Conservation (phyloP, 1,140 invertebrate species). For the Scaptomyza graminum region DNA sequence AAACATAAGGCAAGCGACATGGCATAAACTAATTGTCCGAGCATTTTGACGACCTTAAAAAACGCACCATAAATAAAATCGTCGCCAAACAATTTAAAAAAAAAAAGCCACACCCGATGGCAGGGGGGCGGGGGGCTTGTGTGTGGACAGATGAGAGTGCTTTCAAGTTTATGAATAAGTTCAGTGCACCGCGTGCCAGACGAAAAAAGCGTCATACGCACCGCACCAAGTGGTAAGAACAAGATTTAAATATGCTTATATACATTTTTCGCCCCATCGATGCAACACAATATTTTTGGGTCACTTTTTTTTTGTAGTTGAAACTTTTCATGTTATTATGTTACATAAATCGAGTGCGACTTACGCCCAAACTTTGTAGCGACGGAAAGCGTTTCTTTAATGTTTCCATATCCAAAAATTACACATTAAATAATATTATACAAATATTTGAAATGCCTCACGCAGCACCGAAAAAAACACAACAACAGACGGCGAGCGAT, state of each 20-base stretch:
- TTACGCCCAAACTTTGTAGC: slow-evolving; percentile 83
- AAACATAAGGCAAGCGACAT: slow-evolving; percentile 55
- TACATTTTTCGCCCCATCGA: not conserved
- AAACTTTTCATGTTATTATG: slow-evolving; percentile 12
- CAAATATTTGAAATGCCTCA: slow-evolving; percentile 27
- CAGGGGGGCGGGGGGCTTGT: not conserved
- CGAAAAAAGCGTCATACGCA: slow-evolving; percentile 40
- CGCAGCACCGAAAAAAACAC: slow-evolving; percentile 53
- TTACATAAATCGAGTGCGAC: slow-evolving; percentile 68
- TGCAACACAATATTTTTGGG: slow-evolving; percentile 37
- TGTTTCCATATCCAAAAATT: slow-evolving; percentile 62
- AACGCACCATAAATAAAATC: slow-evolving; percentile 54
- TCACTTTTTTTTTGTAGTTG: slow-evolving; percentile 17
- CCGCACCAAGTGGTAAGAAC: slow-evolving; percentile 36
- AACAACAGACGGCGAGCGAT: slow-evolving; percentile 66
- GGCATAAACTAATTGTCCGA: slow-evolving; percentile 65
- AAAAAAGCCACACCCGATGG: not conserved
- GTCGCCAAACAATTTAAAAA: slow-evolving; percentile 14
- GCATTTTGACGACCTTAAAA: slow-evolving; percentile 64
- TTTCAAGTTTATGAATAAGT: slow-evolving; percentile 28
- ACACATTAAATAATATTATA: slow-evolving; percentile 21
- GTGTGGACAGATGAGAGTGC: not conserved
- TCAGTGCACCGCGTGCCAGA: slow-evolving; percentile 51
- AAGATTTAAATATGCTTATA: slow-evolving; percentile 25
- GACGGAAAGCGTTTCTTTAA: slow-evolving; percentile 83